These are phyloP conservation scores for Drymodes brunneopygia DNA, from an alignment of 2,113 vertebrate genomes.

Conservation along the genomic window DNA sequence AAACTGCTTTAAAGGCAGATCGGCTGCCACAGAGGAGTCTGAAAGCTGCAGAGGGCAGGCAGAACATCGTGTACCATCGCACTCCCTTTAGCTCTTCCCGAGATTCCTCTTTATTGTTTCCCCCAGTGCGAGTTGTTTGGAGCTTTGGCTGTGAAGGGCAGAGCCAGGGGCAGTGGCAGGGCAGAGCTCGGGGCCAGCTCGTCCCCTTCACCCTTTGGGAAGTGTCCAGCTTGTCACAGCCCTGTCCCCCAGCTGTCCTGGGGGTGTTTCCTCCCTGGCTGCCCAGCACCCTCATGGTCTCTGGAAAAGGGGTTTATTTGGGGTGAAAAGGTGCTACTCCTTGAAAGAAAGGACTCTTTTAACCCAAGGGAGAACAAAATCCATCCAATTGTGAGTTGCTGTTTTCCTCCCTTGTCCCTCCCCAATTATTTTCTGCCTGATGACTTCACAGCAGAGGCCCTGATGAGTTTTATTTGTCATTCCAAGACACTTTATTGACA, in stretches of 20 bases:
- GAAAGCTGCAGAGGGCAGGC: background rate
- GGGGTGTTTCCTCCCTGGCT: background rate
- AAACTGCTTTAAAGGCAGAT: background rate
- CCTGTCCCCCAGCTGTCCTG: accelerated
- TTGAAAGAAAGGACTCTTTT: background rate
- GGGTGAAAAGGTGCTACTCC: accelerated
- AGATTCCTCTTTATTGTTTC: background rate
- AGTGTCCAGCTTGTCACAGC: accelerated
- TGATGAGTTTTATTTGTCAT: background rate
- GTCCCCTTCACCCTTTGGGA: accelerated
- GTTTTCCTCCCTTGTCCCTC: background rate
- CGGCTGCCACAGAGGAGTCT: background rate
- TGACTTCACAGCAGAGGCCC: background rate
- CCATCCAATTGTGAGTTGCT: accelerated
- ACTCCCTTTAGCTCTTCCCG: background rate
- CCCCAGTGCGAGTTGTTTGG: accelerated
- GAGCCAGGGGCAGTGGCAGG: background rate
- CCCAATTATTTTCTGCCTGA: background rate
- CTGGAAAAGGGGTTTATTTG: background rate
- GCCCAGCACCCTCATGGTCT: background rate
- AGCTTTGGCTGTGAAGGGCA: background rate
- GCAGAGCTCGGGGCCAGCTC: background rate
- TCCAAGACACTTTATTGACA: background rate
- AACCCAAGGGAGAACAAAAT: background rate
- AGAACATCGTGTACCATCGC: background rate